Conservation (phyloP, 1,140 invertebrate genomes). For the Venturia canescens region DNA sequence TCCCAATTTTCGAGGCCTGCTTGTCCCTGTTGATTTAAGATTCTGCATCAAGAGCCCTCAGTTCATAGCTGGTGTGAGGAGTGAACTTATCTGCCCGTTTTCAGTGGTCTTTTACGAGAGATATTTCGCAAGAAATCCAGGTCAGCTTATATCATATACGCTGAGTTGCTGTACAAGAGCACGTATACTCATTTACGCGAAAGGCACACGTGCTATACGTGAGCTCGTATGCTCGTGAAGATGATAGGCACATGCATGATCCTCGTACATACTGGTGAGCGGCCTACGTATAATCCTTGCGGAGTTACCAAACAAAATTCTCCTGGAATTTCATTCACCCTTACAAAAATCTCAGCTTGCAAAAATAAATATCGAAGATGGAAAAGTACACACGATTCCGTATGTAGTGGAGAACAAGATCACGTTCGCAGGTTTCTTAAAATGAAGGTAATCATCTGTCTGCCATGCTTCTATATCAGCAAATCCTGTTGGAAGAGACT, state of each 20-base stretch:
- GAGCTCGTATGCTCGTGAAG: too few relatives aligned
- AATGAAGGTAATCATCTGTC: conserved; percentile 15
- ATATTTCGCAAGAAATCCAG: conserved; percentile 54
- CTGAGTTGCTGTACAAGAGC: conserved; percentile 71
- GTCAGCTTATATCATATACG: conserved; percentile 75
- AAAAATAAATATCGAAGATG: too few relatives aligned
- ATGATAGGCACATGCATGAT: conserved; percentile 50
- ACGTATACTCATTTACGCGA: conserved; percentile 73
- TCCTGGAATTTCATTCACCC: too few relatives aligned
- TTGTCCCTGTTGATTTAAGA: conserved; percentile 8
- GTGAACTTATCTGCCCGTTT: conserved; percentile 68
- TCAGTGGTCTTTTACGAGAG: conserved; percentile 46
- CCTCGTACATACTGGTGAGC: not conserved
- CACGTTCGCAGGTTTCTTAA: conserved; percentile 18
- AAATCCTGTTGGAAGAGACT: conserved; percentile 41
- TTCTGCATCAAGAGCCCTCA: not conserved
- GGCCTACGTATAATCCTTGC: not conserved
- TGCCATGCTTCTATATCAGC: conserved; percentile 41
- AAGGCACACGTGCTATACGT: conserved; percentile 54
- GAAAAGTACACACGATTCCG: too few relatives aligned
- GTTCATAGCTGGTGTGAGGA: conserved; percentile 33
- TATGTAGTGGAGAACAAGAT: too few relatives aligned
- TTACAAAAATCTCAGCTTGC: too few relatives aligned
- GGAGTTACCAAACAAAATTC: not conserved
- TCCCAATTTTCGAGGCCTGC: too few relatives aligned